A percentile compares a stretch with the other conserved stretches of the same genome.
These are phyloP conservation scores for Pachyseris speciosa DNA, from an alignment of 64 coral and sea anemone species.

Conservation along the genomic window DNA sequence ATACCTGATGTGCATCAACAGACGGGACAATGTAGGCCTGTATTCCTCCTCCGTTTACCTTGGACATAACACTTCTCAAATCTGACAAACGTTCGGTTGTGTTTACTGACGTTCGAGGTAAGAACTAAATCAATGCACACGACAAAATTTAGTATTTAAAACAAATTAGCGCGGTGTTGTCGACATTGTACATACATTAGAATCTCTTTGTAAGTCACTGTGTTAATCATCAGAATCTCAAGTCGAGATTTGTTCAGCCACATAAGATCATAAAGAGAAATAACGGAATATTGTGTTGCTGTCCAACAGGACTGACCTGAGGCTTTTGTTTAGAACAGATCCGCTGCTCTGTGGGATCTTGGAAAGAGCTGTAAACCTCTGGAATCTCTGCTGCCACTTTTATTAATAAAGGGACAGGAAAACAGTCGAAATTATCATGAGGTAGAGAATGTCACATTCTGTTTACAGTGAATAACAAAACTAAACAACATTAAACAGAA, in stretches of 20 bases:
- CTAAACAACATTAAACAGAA: background rate
- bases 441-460: background rate
- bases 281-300: background rate
- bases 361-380: background rate
- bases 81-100: constrained; percentile 36
- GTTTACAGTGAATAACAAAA: background rate
- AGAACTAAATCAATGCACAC: constrained; percentile 53
- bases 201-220: too few relatives aligned
- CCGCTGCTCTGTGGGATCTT: background rate
- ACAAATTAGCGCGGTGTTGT: too few relatives aligned
- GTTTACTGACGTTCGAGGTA: constrained; percentile 50
- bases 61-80: constrained; percentile 35
- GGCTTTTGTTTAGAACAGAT: constrained; percentile 14
- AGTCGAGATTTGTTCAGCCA: background rate
- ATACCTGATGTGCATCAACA: constrained; percentile 65
- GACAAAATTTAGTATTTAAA: too few relatives aligned
- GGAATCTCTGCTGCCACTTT: constrained; percentile 25
- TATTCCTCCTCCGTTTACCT: background rate
- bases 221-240: too few relatives aligned
- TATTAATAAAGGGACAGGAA: background rate
- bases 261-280: too few relatives aligned
- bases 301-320: background rate
- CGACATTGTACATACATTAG: background rate
- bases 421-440: background rate
- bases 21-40: constrained; percentile 69